Percentiles rank a stretch among this genome's conserved stretches.
Evolutionary conservation across 2,888 invertebrate genomes (phyloP).

Genomic region (Protula sp.): DNA sequence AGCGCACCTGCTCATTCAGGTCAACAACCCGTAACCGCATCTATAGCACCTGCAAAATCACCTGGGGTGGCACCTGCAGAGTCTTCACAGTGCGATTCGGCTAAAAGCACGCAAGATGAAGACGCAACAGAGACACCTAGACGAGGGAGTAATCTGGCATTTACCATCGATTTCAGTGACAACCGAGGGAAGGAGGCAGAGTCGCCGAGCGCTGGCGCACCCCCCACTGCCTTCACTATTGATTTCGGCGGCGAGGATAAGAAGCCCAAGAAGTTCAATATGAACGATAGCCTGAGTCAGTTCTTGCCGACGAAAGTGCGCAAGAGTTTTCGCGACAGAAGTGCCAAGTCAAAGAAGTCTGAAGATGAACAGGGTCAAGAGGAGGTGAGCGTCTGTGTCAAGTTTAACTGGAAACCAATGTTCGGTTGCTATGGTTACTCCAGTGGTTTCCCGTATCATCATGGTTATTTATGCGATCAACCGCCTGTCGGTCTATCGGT

Average conservation of each 20-base stretch:
- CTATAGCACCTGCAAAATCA: too few species aligned
- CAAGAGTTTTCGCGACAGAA: slow-evolving; percentile 52
- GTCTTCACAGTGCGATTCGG: too few species aligned
- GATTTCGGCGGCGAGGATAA: slow-evolving; percentile 4
- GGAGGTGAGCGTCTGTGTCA: neutral
- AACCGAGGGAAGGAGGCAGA: neutral
- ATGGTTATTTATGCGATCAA: too few species aligned
- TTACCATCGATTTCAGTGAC: neutral
- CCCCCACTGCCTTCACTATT: slow-evolving; percentile 4
- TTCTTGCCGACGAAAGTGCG: slow-evolving; percentile 60
- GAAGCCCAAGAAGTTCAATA: neutral
- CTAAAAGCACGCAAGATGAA: too few species aligned
- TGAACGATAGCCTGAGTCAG: slow-evolving; percentile 66
- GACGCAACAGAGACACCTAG: neutral
- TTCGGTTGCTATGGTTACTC: too few species aligned
- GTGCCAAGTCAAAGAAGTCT: slow-evolving; percentile 28
- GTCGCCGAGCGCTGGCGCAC: neutral
- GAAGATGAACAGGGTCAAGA: slow-evolving; percentile 1
- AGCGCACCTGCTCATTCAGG: too few species aligned
- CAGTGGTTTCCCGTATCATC: too few species aligned
- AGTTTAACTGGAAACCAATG: too few species aligned
- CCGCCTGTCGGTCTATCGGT: too few species aligned
- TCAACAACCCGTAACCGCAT: too few species aligned
- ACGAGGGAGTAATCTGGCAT: neutral
- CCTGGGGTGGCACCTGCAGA: too few species aligned